These are phyloP conservation scores for Parasteatoda tepidariorum DNA, from an alignment of 1,140 invertebrate species.

Conservation along the genomic window DNA sequence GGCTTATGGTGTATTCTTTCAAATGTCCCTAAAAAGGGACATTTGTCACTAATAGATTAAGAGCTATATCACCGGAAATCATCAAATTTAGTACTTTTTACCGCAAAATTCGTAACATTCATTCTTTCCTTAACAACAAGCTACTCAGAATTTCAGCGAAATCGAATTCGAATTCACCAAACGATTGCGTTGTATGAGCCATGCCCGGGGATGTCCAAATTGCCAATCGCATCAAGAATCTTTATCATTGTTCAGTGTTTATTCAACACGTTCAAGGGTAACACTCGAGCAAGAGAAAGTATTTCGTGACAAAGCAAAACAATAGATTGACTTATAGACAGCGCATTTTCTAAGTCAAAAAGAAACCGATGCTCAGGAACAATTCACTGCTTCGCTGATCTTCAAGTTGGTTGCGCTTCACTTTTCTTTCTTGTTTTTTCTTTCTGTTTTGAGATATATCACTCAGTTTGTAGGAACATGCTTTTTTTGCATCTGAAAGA, in stretches of 20 bases:
- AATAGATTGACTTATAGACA: conserved; percentile 7
- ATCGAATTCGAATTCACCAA: no score
- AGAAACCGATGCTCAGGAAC: conserved; percentile 23
- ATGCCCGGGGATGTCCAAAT: neutral
- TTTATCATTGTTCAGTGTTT: conserved; percentile 15
- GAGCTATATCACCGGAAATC: no score
- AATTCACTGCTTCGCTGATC: conserved; percentile 11
- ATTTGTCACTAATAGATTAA: no score
- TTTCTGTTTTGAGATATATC: no score
- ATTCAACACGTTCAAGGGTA: conserved; percentile 29
- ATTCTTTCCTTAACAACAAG: no score
- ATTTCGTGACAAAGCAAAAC: conserved; percentile 16
- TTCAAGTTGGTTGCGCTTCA: neutral
- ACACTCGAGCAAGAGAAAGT: conserved; percentile 15
- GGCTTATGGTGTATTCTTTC: no score
- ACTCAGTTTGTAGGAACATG: no score
- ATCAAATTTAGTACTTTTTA: no score
- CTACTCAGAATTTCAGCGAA: no score
- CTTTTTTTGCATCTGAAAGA: no score
- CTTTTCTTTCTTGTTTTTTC: neutral
- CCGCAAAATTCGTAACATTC: no score
- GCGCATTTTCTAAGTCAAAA: conserved; percentile 28
- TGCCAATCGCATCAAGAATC: neutral
- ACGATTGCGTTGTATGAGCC: neutral
- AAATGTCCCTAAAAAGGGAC: no score